Evolutionary conservation across 1,140 invertebrate species (phyloP).

Genomic region (Temnothorax curvispinosus): DNA sequence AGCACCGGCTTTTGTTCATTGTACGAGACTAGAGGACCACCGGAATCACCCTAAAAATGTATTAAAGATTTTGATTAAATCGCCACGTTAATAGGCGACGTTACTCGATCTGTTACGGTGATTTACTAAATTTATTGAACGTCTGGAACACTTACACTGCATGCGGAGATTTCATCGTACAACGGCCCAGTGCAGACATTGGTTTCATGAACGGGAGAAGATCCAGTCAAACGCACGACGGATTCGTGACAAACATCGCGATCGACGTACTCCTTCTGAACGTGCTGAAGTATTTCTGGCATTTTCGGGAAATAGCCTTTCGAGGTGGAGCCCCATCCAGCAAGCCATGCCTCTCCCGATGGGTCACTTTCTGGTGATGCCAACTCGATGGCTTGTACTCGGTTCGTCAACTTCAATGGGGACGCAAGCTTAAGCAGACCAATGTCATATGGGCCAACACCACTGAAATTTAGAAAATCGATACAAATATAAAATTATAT

Average conservation of each 20-base stretch:
- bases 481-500: neutral
- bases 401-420: conserved; percentile 80
- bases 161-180: conserved; percentile 86
- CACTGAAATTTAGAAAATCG: conserved; percentile 67
- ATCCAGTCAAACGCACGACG: conserved; percentile 47
- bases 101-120: no score
- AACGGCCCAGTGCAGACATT: conserved; percentile 88
- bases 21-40: conserved; percentile 85
- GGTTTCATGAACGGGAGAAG: conserved; percentile 46
- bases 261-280: conserved; percentile 48
- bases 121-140: neutral
- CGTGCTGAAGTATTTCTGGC: conserved; percentile 24
- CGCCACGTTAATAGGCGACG: neutral
- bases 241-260: conserved; percentile 61
- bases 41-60: conserved; percentile 87
- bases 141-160: conserved; percentile 85
- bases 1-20: no score
- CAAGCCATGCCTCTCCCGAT: conserved; percentile 78
- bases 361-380: conserved; percentile 78
- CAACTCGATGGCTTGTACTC: conserved; percentile 85
- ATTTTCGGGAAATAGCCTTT: neutral
- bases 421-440: conserved; percentile 83
- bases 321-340: conserved; percentile 85
- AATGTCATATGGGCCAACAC: conserved; percentile 88
- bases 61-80: conserved; percentile 17